These are phyloP conservation scores for Microcebus lehilahytsara DNA, from an alignment of 2,113 vertebrate species.

Conservation along the genomic window DNA sequence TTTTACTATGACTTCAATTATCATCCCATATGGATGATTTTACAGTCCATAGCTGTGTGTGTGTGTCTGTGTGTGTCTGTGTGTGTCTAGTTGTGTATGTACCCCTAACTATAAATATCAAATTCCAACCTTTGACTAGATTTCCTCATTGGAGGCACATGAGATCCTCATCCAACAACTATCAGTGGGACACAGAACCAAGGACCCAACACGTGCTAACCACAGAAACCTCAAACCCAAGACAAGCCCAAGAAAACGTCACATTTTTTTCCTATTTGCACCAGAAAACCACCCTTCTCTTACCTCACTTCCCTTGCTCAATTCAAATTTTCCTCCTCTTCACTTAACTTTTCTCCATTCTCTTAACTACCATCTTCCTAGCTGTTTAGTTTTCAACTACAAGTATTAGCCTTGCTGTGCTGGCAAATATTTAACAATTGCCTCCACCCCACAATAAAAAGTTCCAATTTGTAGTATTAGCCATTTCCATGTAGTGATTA, in stretches of 20 bases:
- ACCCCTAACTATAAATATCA: not conserved
- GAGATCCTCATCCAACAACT: not conserved
- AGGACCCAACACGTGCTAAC: not conserved
- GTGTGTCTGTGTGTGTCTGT: not conserved
- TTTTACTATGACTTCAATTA: not conserved
- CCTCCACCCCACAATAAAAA: not conserved
- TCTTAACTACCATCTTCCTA: not conserved
- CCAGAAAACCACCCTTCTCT: not conserved
- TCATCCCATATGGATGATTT: not conserved
- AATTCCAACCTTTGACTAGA: not conserved
- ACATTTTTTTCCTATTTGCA: not conserved
- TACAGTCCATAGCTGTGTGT: not conserved
- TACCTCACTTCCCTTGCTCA: not conserved
- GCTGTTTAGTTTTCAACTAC: not conserved
- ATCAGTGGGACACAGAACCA: not conserved
- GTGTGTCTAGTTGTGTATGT: not conserved
- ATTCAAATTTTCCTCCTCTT: not conserved
- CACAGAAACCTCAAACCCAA: not conserved
- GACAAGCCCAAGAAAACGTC: not conserved
- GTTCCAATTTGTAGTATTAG: not conserved
- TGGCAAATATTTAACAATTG: not conserved
- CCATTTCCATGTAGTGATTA: not conserved
- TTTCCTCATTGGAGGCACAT: not conserved
- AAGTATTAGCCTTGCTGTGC: not conserved
- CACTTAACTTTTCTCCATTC: not conserved